Evolutionary conservation across 1,140 invertebrate genomes (phyloP), one percentile per base, ranked within the genome.

Genomic region (Dreissena polymorpha): DNA sequence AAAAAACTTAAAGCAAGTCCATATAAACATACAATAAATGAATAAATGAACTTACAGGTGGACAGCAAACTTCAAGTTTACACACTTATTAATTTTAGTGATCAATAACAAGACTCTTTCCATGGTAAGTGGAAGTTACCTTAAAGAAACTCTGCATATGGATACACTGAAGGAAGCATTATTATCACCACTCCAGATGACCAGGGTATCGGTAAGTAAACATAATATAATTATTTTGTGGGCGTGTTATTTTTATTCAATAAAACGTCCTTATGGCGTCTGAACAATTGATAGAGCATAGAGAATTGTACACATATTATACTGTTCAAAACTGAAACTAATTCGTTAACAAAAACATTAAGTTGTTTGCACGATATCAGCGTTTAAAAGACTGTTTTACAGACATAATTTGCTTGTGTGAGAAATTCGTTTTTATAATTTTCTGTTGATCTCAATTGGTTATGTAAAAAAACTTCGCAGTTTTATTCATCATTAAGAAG

Each of bases 71-170:
- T n/a, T n/a, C n/a, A n/a, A n/a, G n/a, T n/a, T n/a, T n/a, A n/a
- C n/a, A n/a, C n/a, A n/a, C n/a, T 63, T 63, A n/a, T 25, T n/a
- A n/a, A 23, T 78, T 78, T 78, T n/a, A 80, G 77, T 80, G 18
- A 55, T 71, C 8, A 80, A 80, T 23, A 80, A 80, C 21, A 68
- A 53, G 21, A 65, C 39, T n/a, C 18, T 82, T 12, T 23, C 57
- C 10, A 49, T 55, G 51, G 79, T 82, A 0, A 74, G 79, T 25
- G 13, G 27, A 3, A 73, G 55, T 21, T 82, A 82, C 57, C 39
- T 82, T 12, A 82, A 74, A 39, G 79, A 82, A 23, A 67, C 51
- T 5, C 13, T 82, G 29, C 79, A 82, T 57, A 67, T 51, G 57
- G 18, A 2, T 1, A 55, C 74, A 16, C 70, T 82, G 10, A 25